Evolutionary conservation across 1,140 invertebrate species (phyloP).

Genomic region (Adelges cooleyi): DNA sequence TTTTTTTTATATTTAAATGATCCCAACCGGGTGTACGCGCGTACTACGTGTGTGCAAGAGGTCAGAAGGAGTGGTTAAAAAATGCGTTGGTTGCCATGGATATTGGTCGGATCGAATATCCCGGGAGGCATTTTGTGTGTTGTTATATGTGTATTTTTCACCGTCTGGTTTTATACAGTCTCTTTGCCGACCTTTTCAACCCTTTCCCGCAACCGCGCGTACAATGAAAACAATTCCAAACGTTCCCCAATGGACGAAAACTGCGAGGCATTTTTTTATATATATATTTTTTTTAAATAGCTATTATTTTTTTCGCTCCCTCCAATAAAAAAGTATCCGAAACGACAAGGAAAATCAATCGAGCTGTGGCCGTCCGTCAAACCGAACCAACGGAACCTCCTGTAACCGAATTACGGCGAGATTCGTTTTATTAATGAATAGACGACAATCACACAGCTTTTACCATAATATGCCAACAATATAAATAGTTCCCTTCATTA

Average conservation of each 20-base stretch:
- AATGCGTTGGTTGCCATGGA: conserved; percentile 23
- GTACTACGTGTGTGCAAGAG: background rate
- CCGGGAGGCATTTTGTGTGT: conserved; percentile 23
- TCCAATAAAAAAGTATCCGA: too few species aligned
- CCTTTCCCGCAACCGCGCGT: background rate
- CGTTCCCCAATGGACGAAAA: conserved; percentile 4
- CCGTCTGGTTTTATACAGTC: background rate
- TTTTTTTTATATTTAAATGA: too few species aligned
- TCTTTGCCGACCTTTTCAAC: background rate
- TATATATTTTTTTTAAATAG: conserved; percentile 1
- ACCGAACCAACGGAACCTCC: too few species aligned
- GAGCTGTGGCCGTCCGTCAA: too few species aligned
- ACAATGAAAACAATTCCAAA: conserved; percentile 13
- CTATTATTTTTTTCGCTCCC: too few species aligned
- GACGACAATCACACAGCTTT: too few species aligned
- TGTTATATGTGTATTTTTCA: background rate
- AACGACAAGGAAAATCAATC: too few species aligned
- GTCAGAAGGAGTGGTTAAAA: conserved; percentile 28
- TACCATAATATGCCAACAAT: too few species aligned
- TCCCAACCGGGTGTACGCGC: too few species aligned
- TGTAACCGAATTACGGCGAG: too few species aligned
- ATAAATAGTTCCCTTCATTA: too few species aligned
- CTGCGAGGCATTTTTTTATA: background rate
- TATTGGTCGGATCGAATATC: conserved; percentile 17
- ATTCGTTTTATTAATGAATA: too few species aligned